Conservation (phyloP, 2,113 vertebrate species). For the Rostratula benghalensis region DNA sequence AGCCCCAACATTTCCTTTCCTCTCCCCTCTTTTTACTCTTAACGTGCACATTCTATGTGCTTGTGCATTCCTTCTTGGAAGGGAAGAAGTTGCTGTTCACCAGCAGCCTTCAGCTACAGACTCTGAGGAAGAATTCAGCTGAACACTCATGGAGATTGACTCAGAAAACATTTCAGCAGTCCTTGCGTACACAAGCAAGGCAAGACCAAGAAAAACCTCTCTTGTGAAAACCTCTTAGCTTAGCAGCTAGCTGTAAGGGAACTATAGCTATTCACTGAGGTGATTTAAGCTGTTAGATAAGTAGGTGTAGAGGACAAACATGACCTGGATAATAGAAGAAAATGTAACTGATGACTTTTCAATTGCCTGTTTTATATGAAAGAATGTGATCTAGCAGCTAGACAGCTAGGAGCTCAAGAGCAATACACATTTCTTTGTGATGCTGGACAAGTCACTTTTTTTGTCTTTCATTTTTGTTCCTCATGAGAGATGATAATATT, state of each 20-base stretch:
- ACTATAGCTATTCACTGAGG: not conserved
- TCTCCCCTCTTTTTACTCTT: not conserved
- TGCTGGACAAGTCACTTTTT: not conserved
- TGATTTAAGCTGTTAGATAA: not conserved
- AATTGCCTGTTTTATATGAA: not conserved
- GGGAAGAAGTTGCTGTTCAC: not conserved
- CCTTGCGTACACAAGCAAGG: not conserved
- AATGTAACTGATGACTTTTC: not conserved
- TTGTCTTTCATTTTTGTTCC: not conserved
- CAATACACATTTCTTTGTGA: not conserved
- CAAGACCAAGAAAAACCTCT: not conserved
- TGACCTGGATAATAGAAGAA: not conserved
- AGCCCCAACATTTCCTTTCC: not conserved
- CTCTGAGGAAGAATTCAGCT: not conserved
- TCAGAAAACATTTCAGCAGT: not conserved
- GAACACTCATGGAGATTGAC: not conserved
- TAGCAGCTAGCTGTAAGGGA: not conserved
- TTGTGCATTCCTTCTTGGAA: not conserved
- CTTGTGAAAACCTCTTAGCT: not conserved
- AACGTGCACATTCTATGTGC: not conserved
- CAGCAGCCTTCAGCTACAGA: not conserved
- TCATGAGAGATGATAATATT: not conserved
- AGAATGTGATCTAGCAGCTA: not conserved
- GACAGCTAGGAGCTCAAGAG: not conserved
- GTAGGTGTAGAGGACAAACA: not conserved